These are phyloP conservation scores for Dendrocincla fuliginosa DNA, from an alignment of 2,797 vertebrate species.

Conservation along the genomic window DNA sequence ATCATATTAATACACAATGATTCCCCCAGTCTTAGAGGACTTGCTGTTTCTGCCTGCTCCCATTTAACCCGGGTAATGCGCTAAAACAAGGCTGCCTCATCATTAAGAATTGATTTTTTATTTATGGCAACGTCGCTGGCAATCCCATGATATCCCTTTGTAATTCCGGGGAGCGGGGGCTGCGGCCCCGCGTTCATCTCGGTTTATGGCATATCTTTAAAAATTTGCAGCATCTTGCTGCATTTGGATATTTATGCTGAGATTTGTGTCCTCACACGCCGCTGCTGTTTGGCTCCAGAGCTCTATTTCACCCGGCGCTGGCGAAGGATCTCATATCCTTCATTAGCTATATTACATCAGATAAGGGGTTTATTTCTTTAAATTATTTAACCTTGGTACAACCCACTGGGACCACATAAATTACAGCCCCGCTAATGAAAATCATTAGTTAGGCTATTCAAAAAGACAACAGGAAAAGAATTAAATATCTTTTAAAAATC, in stretches of 20 bases:
- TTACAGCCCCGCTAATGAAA: constrained; percentile 79
- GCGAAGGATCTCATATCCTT: constrained; percentile 61
- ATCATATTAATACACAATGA: constrained; percentile 78
- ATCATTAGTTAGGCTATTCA: constrained; percentile 75
- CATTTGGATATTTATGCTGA: constrained; percentile 75
- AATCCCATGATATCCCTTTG: constrained; percentile 74
- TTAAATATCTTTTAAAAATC: constrained; percentile 53
- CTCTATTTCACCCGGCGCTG: constrained; percentile 54
- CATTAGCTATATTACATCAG: constrained; percentile 75
- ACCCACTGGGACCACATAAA: constrained; percentile 76
- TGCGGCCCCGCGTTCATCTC: constrained; percentile 56
- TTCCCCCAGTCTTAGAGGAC: constrained; percentile 67
- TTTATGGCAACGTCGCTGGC: constrained; percentile 75
- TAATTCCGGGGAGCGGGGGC: constrained; percentile 59
- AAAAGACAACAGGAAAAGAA: constrained; percentile 57
- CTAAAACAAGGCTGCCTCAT: constrained; percentile 75
- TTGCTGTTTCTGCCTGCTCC: constrained; percentile 73
- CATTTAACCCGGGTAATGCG: constrained; percentile 78
- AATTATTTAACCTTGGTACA: constrained; percentile 81
- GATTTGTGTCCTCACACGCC: constrained; percentile 73
- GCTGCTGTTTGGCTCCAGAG: constrained; percentile 63
- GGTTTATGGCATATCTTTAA: constrained; percentile 68
- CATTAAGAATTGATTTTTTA: constrained; percentile 83
- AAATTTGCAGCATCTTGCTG: constrained; percentile 75
- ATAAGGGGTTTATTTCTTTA: constrained; percentile 76